Percentiles rank a stretch among this genome's conserved stretches.
Evolutionary conservation across 2,797 vertebrate species (phyloP).

Genomic region (Luscinia megarhynchos): DNA sequence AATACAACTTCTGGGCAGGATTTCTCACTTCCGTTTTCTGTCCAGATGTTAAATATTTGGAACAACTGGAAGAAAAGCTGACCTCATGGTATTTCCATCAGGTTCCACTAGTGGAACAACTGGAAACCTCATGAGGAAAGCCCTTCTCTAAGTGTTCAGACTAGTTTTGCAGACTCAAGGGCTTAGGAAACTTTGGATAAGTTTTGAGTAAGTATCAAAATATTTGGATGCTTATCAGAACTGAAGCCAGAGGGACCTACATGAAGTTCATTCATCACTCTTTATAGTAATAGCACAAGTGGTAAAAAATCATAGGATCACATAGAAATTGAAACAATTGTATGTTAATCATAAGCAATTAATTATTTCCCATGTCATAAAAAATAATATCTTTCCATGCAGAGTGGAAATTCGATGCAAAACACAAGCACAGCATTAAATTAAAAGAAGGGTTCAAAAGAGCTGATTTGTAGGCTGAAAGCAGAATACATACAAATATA

Average conservation of each 20-base stretch:
- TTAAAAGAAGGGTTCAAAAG: not conserved
- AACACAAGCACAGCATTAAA: not conserved
- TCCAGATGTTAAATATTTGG: slow-evolving; percentile 68
- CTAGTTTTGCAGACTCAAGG: slow-evolving; percentile 57
- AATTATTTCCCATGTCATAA: not conserved
- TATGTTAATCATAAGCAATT: not conserved
- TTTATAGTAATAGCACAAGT: not conserved
- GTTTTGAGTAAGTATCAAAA: slow-evolving; percentile 54
- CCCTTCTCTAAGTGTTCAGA: slow-evolving; percentile 49
- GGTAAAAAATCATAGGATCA: not conserved
- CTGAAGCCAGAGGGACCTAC: slow-evolving; percentile 16
- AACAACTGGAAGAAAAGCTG: slow-evolving; percentile 70
- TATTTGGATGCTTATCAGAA: slow-evolving; percentile 61
- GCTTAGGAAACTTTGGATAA: slow-evolving; percentile 66
- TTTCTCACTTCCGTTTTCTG: slow-evolving; percentile 64
- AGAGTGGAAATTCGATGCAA: slow-evolving; percentile 10
- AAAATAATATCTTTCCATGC: not conserved
- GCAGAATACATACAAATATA: not conserved
- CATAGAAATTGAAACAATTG: not conserved
- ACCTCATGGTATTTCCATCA: slow-evolving; percentile 71
- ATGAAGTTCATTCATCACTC: slow-evolving; percentile 19
- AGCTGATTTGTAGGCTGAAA: not conserved
- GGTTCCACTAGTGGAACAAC: slow-evolving; percentile 63
- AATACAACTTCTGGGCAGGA: slow-evolving; percentile 33
- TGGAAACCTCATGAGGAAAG: slow-evolving; percentile 71